Percentiles rank a stretch among this genome's conserved stretches.
Conservation (phyloP, 2,888 invertebrate species). For the Lithophane socia region DNA sequence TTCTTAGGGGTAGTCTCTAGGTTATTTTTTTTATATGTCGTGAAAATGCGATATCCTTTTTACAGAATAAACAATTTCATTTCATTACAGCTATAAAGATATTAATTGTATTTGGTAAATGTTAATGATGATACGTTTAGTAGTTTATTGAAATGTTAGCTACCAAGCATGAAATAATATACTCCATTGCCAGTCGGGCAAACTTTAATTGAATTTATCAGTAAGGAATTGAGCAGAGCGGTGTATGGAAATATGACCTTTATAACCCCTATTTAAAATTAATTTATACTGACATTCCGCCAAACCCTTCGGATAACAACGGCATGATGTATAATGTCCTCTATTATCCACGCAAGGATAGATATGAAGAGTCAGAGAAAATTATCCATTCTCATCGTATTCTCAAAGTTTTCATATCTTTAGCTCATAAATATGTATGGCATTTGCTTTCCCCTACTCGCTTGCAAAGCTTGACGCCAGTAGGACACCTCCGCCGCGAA, state of each 20-base stretch:
- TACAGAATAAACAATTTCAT: too few species aligned
- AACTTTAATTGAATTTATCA: constrained; percentile 34
- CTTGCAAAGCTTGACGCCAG: constrained; percentile 11
- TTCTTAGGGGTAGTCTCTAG: too few species aligned
- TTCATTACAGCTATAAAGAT: too few species aligned
- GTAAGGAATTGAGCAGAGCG: neutral
- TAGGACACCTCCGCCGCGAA: too few species aligned
- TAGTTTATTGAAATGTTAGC: neutral
- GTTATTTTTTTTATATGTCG: too few species aligned
- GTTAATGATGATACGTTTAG: neutral
- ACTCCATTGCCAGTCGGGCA: neutral
- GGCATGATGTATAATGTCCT: constrained; percentile 37
- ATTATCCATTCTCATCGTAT: constrained; percentile 56
- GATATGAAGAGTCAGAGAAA: constrained; percentile 38
- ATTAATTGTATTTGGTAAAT: neutral
- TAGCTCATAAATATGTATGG: constrained; percentile 61
- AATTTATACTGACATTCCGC: constrained; percentile 39
- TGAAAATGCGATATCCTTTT: too few species aligned
- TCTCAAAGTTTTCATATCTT: constrained; percentile 61
- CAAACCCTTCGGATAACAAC: constrained; percentile 31
- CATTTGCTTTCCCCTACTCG: constrained; percentile 34
- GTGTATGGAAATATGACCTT: constrained; percentile 38
- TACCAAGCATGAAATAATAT: neutral
- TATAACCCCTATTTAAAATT: constrained; percentile 26
- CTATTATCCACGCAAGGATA: constrained; percentile 35